Conservation (phyloP, 2,113 vertebrate species). For the Scalopus aquaticus region DNA sequence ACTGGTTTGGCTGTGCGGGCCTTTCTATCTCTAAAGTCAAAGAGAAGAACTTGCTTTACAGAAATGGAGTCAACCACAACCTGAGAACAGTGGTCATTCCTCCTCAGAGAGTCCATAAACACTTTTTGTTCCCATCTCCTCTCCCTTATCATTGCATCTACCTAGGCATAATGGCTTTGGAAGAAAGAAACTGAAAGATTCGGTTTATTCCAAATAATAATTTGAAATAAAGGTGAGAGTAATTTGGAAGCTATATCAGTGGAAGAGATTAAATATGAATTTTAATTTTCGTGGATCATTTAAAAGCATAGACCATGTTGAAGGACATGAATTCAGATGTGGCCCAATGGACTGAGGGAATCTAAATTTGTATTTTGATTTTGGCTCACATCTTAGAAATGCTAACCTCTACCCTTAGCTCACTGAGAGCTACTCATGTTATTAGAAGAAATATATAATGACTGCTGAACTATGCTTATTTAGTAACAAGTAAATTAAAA, state of each 20-base stretch:
- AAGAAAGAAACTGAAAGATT: not conserved
- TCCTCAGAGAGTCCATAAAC: not conserved
- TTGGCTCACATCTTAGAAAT: not conserved
- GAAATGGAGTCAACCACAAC: not conserved
- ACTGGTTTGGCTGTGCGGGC: not conserved
- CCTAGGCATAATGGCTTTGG: not conserved
- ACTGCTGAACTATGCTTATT: not conserved
- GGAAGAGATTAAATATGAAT: constrained; percentile 9
- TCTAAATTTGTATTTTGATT: not conserved
- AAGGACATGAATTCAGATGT: not conserved
- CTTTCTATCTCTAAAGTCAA: not conserved
- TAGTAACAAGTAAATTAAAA: not conserved
- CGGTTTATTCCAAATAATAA: constrained; percentile 12
- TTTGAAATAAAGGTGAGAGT: not conserved
- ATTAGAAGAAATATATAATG: not conserved
- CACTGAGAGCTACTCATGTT: not conserved
- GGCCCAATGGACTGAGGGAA: not conserved
- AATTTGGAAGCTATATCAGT: not conserved
- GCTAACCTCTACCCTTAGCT: not conserved
- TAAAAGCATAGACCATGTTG: not conserved
- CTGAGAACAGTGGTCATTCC: not conserved
- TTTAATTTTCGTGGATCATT: not conserved
- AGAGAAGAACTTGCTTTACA: not conserved
- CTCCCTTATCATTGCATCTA: not conserved
- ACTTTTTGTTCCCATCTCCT: not conserved